These are phyloP conservation scores for Dromiciops gliroides DNA, from an alignment of 2,113 vertebrate species.

Conservation along the genomic window DNA sequence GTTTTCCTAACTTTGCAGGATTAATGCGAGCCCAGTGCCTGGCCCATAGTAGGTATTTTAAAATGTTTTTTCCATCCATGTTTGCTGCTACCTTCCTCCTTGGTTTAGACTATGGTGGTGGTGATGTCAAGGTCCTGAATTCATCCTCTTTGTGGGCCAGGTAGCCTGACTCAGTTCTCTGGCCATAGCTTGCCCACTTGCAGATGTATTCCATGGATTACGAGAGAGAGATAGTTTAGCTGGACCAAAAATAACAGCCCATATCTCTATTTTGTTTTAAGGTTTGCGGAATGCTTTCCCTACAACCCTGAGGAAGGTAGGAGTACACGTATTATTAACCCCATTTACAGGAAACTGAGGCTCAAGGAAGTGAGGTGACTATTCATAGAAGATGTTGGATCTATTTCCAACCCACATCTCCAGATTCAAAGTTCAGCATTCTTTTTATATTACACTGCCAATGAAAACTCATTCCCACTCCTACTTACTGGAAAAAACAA, in stretches of 20 bases:
- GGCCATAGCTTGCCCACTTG: not conserved
- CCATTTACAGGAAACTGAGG: not conserved
- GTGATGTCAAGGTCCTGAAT: not conserved
- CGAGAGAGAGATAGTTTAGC: not conserved
- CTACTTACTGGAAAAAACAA: not conserved
- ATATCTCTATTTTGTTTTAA: not conserved
- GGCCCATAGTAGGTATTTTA: not conserved
- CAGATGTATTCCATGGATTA: not conserved
- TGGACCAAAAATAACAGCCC: not conserved
- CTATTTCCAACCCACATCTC: not conserved
- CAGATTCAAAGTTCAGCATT: not conserved
- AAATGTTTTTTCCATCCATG: not conserved
- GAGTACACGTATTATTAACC: not conserved
- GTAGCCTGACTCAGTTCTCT: not conserved
- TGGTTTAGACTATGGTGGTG: not conserved
- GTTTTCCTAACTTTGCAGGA: not conserved
- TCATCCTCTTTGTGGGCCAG: not conserved
- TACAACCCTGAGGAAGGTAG: not conserved
- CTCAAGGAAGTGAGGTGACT: not conserved
- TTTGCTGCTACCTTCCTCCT: not conserved
- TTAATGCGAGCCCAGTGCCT: not conserved
- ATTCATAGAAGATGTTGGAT: not conserved
- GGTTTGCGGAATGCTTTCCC: not conserved
- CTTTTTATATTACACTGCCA: not conserved
- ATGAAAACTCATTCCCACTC: not conserved